Conservation (phyloP, 2,888 invertebrate species). For the Eilema sororculum region DNA sequence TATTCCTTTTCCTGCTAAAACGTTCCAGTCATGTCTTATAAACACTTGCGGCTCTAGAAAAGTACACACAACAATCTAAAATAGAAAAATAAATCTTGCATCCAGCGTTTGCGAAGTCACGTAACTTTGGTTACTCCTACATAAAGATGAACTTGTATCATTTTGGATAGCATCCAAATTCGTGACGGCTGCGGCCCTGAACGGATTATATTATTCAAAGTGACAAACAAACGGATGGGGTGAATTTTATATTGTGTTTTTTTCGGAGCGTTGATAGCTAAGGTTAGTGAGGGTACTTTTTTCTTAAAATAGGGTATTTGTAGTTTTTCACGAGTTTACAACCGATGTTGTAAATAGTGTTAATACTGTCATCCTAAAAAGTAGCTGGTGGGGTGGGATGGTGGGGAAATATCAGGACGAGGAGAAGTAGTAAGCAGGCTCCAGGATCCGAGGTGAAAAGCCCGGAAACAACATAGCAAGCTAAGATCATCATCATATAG, state of each 20-base stretch:
- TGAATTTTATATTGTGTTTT: slow-evolving; percentile 43
- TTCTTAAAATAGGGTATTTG: background rate
- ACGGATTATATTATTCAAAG: slow-evolving; percentile 64
- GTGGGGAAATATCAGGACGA: too few relatives aligned
- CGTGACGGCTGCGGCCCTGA: slow-evolving; percentile 46
- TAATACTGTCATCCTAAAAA: background rate
- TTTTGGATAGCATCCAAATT: slow-evolving; percentile 62
- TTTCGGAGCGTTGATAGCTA: slow-evolving; percentile 32
- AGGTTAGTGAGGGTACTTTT: slow-evolving; percentile 2
- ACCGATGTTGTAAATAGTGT: background rate
- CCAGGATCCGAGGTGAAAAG: too few relatives aligned
- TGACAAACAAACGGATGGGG: slow-evolving; percentile 55
- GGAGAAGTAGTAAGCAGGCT: too few relatives aligned
- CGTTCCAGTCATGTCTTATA: slow-evolving; percentile 14
- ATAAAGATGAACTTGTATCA: slow-evolving; percentile 57
- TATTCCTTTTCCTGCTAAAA: background rate
- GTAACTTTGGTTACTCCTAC: slow-evolving; percentile 51
- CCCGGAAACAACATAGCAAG: too few relatives aligned
- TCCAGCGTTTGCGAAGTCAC: slow-evolving; percentile 50
- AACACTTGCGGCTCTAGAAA: slow-evolving; percentile 17
- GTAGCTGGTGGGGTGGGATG: too few relatives aligned
- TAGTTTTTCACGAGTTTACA: background rate
- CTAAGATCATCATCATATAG: too few relatives aligned
- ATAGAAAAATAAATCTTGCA: slow-evolving; percentile 39
- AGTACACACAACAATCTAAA: slow-evolving; percentile 23